phyloP scores from a whole-genome alignment of 1,140 invertebrate genomes.

The Pseudoatta argentina region DNA sequence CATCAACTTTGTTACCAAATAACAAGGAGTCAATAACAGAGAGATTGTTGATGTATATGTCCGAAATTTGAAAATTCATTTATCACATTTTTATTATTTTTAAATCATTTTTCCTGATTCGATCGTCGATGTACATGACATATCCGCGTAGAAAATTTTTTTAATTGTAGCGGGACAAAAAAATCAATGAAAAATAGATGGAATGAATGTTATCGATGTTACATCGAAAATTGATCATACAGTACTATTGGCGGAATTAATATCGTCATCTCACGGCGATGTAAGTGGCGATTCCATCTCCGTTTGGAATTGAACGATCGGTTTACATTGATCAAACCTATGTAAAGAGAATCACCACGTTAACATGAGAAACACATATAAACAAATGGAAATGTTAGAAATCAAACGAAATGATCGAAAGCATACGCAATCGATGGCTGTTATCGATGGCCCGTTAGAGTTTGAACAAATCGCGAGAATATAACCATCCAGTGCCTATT shows the following conservation, averaged over 20 bases:
- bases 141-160: not conserved
- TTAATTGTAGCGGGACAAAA: not conserved
- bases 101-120: conserved; percentile 7
- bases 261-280: not conserved
- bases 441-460: conserved; percentile 36
- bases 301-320: conserved; percentile 27
- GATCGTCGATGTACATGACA: not conserved
- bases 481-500: conserved; percentile 8
- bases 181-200: not conserved
- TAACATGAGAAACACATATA: conserved; percentile 42
- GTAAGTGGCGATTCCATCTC: not conserved
- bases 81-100: no score
- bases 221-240: not conserved
- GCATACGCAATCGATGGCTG: conserved; percentile 20
- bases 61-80: not conserved
- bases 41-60: no score
- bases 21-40: no score
- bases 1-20: no score
- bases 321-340: conserved; percentile 28
- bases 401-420: conserved; percentile 20
- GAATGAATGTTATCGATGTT: conserved; percentile 26
- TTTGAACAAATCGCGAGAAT: not conserved
- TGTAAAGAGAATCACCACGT: conserved; percentile 50
- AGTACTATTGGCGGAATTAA: conserved; percentile 25
- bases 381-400: conserved; percentile 49